Conservation (phyloP, 2,797 vertebrate species). For the Discoglossus pictus region DNA sequence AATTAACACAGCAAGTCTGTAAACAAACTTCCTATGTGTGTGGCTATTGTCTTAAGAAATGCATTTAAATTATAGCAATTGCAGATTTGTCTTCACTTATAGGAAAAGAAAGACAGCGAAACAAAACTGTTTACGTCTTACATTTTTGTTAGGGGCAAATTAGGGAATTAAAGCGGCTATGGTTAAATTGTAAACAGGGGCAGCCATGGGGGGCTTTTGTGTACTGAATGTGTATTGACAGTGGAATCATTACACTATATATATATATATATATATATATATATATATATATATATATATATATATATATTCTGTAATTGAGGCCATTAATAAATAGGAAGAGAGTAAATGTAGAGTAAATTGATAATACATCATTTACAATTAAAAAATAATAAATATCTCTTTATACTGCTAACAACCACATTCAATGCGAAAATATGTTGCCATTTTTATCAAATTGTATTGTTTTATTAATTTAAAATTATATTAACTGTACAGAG, state of each 20-base stretch:
- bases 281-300: too few species aligned
- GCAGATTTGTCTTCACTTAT: slow-evolving; percentile 51
- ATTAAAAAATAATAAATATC: too few species aligned
- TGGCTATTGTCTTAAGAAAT: slow-evolving; percentile 49
- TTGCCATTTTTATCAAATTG: too few species aligned
- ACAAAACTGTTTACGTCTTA: slow-evolving; percentile 55
- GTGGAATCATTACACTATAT: slow-evolving; percentile 52
- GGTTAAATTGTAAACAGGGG: slow-evolving; percentile 60
- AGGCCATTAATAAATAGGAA: too few species aligned
- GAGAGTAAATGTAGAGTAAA: too few species aligned
- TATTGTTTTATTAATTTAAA: too few species aligned
- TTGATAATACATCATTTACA: too few species aligned
- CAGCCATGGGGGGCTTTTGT: slow-evolving; percentile 59
- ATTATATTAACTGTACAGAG: too few species aligned
- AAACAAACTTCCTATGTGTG: slow-evolving; percentile 55
- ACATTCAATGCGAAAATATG: too few species aligned
- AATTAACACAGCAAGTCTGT: slow-evolving; percentile 44
- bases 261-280: too few species aligned
- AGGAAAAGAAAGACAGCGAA: slow-evolving; percentile 47
- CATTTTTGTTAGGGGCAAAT: slow-evolving; percentile 62
- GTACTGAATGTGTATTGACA: slow-evolving; percentile 58
- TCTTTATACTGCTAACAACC: too few species aligned
- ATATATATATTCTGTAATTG: too few species aligned
- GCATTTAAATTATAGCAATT: slow-evolving; percentile 52
- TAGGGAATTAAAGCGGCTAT: slow-evolving; percentile 56